Evolutionary conservation across 2,888 invertebrate species (phyloP), one percentile per base, ranked within the genome.

Genomic region (Cheiracanthium punctorium): DNA sequence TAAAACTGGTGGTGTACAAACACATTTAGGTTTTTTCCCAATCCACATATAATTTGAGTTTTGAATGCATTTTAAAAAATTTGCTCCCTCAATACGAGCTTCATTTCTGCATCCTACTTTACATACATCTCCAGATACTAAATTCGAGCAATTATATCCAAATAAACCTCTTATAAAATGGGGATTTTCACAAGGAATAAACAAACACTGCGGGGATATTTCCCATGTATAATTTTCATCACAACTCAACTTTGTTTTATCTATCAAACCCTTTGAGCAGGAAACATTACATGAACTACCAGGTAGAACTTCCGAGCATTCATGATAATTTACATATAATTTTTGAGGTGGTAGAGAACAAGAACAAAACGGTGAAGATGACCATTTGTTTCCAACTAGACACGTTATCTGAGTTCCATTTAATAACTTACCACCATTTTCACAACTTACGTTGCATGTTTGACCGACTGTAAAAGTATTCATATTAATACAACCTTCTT

Each of bases 71-170:
- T 33, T 28, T 28, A 79, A 33, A 4, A 24, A 24, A 0, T 28
- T n/a, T 33, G 33, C 5, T 29, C 79, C 79, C 4, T 70, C 37
- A 8, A 79, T 1, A 0, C 24, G 32, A 20, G 52, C 70, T 17
- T 58, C 70, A 0, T 70, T 29, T 52, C n/a, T 58, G 17, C 76
- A 70, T 20, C 24, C 29, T 7, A 79, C 24, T 70, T 58, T n/a
- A n/a, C 67, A 76, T 5, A n/a, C 32, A n/a, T 76, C 43, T 41
- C 30, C 67, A 43, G 48, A 5, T 10, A 48, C 7, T 48, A 48
- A 48, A 48, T 48, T 17, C 17, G 48, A 17, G 48, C 48, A 48
- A 48, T 48, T 48, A 12, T 10, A 48, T 5, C 48, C 48, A 12
- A 48, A 12, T 17, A 48, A 17, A 17, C 12, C 37, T 10, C 1